Base-by-base conservation (phyloP, 2,888 invertebrate genomes). In the Rhagophthalmus giganteus region DNA sequence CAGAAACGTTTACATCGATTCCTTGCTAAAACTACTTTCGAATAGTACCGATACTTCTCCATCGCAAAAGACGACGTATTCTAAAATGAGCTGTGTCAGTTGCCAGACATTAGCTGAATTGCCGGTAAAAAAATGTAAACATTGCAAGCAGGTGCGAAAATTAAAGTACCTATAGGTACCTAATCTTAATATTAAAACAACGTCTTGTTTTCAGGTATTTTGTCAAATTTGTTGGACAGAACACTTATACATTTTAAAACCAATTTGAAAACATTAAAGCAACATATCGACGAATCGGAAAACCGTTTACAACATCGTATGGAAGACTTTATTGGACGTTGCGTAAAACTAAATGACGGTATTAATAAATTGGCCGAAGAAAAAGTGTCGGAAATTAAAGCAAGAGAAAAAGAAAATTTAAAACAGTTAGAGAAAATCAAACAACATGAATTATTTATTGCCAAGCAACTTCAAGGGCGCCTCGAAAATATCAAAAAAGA, bases 1-100 rank as follows among this genome's bases (percentile, higher is more conserved):
- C n/a, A 80, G 81, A 5, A 87, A 87, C 67, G 71, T 85, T 28
- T 85, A 86, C 67, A 80, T 86, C 33, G 81, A 85, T 59, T 82
- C 82, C 1, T 70, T 87, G 26, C 73, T 86, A 1, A 71, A 75
- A 38, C 68, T 82, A 31, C 70, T 83, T 8, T n/a, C n/a, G n/a
- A 76, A 78, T 8, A 67, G 32, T 54, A 2, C 32, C 14, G 11
- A 4, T 11, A n/a, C 7, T 3, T 7, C n/a, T 6, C 3, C 27
- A 3, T 20, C 37, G 27, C 11, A 12, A 15, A 44, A 44, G 10
- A 45, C 54, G 16, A 6, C 24, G 6, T 14, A 5, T 4, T 37
- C 6, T 1, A 55, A 58, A 24, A 48, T 50, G 0, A 62, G 66
- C 34, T 78, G 78, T 50, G 63, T 63, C 9, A 72, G 71, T 53